phyloP scores from a whole-genome alignment of 2,888 invertebrate species.

The Lissonota sp. region DNA sequence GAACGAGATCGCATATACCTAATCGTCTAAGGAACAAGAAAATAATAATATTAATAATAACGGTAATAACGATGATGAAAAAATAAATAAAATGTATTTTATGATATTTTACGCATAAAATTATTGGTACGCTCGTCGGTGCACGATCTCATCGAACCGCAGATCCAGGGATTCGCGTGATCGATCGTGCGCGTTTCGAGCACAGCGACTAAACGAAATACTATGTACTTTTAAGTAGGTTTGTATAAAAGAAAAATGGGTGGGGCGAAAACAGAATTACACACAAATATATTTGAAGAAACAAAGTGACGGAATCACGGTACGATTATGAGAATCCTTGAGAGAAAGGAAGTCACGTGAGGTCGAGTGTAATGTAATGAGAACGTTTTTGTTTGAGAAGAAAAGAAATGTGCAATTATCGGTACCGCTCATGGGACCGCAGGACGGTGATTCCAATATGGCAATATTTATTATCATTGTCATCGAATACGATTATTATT shows the following conservation, averaged over 20 bases:
- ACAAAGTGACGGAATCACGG: constrained; percentile 47
- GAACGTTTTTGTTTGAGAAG: constrained; percentile 25
- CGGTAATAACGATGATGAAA: constrained; percentile 15
- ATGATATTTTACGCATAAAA: constrained; percentile 80
- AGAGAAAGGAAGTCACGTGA: constrained; percentile 54
- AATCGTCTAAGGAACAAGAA: constrained; percentile 70
- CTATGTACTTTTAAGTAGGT: constrained; percentile 64
- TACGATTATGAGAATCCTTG: constrained; percentile 69
- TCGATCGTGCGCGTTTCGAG: constrained; percentile 45
- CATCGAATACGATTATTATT: constrained; percentile 34
- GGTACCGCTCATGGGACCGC: constrained; percentile 61
- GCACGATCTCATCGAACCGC: constrained; percentile 22
- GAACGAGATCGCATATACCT: constrained; percentile 71
- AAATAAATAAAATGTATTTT: constrained; percentile 78
- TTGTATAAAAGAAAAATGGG: constrained; percentile 66
- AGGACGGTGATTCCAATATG: constrained; percentile 65
- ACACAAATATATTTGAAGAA: constrained; percentile 12
- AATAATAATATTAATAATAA: constrained; percentile 9
- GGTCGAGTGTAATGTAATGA: constrained; percentile 46
- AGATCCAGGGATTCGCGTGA: constrained; percentile 17
- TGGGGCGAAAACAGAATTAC: not conserved
- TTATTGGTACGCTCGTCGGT: constrained; percentile 59
- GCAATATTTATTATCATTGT: constrained; percentile 45
- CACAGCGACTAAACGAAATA: constrained; percentile 61
- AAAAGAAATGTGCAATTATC: constrained; percentile 45